phyloP scores from a whole-genome alignment of 2,888 invertebrate genomes.

The Luffia ferchaultella region DNA sequence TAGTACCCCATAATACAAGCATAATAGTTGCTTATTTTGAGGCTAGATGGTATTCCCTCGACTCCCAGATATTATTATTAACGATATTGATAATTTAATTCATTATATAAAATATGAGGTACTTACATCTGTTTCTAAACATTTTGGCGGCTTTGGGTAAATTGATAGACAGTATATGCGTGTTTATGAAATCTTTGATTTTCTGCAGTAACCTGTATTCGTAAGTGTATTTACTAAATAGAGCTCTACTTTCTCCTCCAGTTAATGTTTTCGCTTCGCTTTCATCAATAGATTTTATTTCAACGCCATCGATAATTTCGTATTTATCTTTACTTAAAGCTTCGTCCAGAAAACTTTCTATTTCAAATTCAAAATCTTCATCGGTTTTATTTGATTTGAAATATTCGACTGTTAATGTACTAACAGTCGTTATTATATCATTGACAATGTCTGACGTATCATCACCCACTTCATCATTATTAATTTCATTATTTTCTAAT shows the following conservation, averaged over 20 bases:
- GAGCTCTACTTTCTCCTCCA: slow-evolving; percentile 32
- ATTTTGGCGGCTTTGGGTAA: slow-evolving; percentile 72
- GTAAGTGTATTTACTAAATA: slow-evolving; percentile 47
- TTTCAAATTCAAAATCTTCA: slow-evolving; percentile 46
- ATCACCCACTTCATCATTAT: slow-evolving; percentile 14
- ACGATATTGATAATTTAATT: too few relatives aligned
- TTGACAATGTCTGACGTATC: slow-evolving; percentile 24
- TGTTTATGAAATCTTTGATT: slow-evolving; percentile 65
- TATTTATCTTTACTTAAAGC: slow-evolving; percentile 61
- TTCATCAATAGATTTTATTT: slow-evolving; percentile 39
- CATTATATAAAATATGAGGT: slow-evolving; percentile 7
- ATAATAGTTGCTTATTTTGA: too few relatives aligned
- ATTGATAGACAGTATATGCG: slow-evolving; percentile 71
- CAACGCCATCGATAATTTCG: slow-evolving; percentile 67
- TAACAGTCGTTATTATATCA: slow-evolving; percentile 34
- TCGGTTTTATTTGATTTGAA: slow-evolving; percentile 33
- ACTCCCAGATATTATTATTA: too few relatives aligned
- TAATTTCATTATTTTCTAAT: slow-evolving; percentile 20
- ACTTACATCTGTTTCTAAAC: slow-evolving; percentile 70
- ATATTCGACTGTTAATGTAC: slow-evolving; percentile 33
- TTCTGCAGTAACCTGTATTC: slow-evolving; percentile 66
- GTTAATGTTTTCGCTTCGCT: slow-evolving; percentile 12
- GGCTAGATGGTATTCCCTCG: too few relatives aligned
- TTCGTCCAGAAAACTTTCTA: slow-evolving; percentile 66
- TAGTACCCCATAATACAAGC: too few relatives aligned